These are phyloP conservation scores for Euura lappo DNA, from an alignment of 1,140 invertebrate species.

Conservation along the genomic window DNA sequence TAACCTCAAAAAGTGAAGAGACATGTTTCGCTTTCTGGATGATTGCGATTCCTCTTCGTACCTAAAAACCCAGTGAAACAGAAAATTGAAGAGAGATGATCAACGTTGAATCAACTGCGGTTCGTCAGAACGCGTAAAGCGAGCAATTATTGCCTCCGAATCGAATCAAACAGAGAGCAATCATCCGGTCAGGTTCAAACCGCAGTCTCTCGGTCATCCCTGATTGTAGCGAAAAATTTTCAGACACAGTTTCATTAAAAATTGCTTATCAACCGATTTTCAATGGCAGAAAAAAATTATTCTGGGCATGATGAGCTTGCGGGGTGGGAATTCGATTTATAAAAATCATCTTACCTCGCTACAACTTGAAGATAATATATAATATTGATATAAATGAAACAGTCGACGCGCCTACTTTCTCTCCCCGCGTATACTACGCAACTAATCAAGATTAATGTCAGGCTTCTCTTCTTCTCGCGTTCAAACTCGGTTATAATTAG, in stretches of 20 bases:
- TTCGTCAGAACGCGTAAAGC: constrained; percentile 1
- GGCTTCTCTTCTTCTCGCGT: neutral
- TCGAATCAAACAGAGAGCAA: neutral
- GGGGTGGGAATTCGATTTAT: neutral
- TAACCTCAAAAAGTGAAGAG: too few species aligned
- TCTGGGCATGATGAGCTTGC: neutral
- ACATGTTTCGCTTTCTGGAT: too few species aligned
- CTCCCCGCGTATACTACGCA: neutral
- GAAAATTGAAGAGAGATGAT: too few species aligned
- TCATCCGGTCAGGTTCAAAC: too few species aligned
- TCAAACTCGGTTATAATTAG: too few species aligned
- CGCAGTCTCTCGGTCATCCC: too few species aligned
- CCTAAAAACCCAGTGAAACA: too few species aligned
- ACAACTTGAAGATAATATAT: neutral
- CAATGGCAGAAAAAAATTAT: too few species aligned
- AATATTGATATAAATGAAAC: constrained; percentile 2
- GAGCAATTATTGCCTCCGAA: neutral
- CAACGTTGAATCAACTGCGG: neutral
- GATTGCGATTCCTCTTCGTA: too few species aligned
- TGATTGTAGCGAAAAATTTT: too few species aligned
- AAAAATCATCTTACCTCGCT: neutral
- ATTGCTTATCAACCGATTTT: too few species aligned
- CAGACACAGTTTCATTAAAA: too few species aligned
- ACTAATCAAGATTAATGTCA: neutral
- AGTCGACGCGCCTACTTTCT: neutral